Evolutionary conservation across 2,113 vertebrate genomes (phyloP).

Genomic region (Stigmatopora nigra): DNA sequence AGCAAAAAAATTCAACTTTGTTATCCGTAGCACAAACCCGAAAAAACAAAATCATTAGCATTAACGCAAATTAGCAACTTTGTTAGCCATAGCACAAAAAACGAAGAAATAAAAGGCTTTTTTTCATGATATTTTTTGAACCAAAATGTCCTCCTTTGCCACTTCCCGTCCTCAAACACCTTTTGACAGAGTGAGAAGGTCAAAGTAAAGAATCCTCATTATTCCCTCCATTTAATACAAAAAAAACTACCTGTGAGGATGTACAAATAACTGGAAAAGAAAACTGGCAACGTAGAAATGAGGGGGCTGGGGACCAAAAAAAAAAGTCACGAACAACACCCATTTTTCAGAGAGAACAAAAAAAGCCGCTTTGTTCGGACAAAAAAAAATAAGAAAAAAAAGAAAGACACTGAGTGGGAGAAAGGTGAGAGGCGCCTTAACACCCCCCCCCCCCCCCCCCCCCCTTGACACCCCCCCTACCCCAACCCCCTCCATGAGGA

Average conservation of each 20-base stretch:
- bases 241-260: slow-evolving; percentile 10
- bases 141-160: not conserved
- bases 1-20: too few species aligned
- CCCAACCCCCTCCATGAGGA: slow-evolving; percentile 43
- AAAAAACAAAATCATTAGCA: too few species aligned
- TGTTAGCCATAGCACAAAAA: too few species aligned
- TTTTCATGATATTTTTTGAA: too few species aligned
- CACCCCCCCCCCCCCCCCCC: too few species aligned
- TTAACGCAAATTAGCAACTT: too few species aligned
- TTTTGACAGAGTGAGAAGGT: slow-evolving; percentile 21
- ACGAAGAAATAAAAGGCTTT: too few species aligned
- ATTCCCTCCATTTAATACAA: slow-evolving; percentile 6
- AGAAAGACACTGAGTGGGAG: slow-evolving; percentile 23
- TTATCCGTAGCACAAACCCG: too few species aligned
- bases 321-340: slow-evolving; percentile 19
- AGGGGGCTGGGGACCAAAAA: slow-evolving; percentile 8
- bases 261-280: slow-evolving; percentile 1
- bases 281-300: not conserved
- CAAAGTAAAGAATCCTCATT: slow-evolving; percentile 21
- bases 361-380: slow-evolving; percentile 38
- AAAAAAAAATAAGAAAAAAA: slow-evolving; percentile 9
- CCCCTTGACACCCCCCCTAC: too few species aligned
- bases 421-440: slow-evolving; percentile 59
- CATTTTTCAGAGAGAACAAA: slow-evolving; percentile 28
- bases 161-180: not conserved